phyloP scores from a whole-genome alignment of 2,113 vertebrate genomes.

The Urocitellus parryii region DNA sequence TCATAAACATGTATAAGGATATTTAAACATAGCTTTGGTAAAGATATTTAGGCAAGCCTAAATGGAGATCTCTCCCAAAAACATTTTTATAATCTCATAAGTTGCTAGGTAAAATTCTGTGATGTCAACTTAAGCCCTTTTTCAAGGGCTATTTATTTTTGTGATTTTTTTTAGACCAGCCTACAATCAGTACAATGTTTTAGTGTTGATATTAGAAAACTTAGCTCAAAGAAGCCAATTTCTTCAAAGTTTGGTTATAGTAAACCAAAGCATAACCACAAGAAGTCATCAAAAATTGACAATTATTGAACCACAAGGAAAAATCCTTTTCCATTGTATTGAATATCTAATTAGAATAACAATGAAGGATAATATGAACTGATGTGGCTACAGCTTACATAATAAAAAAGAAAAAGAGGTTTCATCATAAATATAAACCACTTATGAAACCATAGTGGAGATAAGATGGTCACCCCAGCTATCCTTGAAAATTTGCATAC shows the following conservation, averaged over 20 bases:
- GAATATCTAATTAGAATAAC: background rate
- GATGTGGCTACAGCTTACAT: background rate
- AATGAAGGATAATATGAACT: fast-evolving
- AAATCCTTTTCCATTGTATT: background rate
- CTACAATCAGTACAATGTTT: background rate
- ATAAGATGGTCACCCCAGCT: background rate
- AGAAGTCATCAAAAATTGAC: background rate
- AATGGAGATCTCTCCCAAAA: background rate
- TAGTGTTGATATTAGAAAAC: background rate
- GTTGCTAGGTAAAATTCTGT: background rate
- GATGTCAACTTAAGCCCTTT: background rate
- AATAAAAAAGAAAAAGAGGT: background rate
- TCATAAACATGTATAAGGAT: background rate
- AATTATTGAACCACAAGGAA: background rate
- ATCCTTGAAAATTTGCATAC: background rate
- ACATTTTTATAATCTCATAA: background rate
- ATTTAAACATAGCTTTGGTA: background rate
- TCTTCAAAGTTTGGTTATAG: background rate
- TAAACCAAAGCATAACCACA: background rate
- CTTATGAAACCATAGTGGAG: background rate
- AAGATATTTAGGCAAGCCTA: background rate
- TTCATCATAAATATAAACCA: background rate
- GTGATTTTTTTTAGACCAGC: background rate
- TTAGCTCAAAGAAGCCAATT: background rate
- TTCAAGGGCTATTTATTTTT: background rate